phyloP scores from a whole-genome alignment of 2,113 vertebrate genomes.

The Lepidothrix coronata region DNA sequence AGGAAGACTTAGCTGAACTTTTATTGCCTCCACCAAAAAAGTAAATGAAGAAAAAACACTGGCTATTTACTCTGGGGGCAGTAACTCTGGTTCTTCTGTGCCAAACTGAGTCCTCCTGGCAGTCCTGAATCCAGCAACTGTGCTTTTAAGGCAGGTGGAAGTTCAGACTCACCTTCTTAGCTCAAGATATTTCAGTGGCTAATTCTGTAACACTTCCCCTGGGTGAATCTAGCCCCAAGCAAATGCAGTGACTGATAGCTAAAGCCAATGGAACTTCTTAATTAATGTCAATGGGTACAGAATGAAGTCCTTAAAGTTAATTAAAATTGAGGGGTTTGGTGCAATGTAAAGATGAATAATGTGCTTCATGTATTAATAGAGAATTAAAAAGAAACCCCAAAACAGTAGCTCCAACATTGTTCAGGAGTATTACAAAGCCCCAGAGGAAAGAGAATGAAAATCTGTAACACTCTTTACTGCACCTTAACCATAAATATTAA shows the following conservation, averaged over 20 bases:
- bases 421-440: neutral
- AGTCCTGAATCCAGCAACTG: neutral
- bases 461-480: neutral
- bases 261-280: neutral
- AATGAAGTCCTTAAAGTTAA: conserved; percentile 31
- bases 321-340: conserved; percentile 7
- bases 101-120: neutral
- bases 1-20: neutral
- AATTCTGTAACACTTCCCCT: neutral
- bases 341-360: neutral
- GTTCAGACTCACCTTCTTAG: neutral
- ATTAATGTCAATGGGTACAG: conserved; percentile 29
- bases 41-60: accelerated
- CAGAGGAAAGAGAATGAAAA: neutral
- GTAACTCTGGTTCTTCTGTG: neutral
- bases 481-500: neutral
- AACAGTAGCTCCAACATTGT: neutral
- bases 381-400: neutral
- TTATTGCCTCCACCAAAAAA: neutral
- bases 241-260: neutral
- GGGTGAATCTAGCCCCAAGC: neutral
- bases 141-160: neutral
- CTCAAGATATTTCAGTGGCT: neutral
- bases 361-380: neutral
- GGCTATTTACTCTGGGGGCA: neutral